These are phyloP conservation scores for Holacanthella duospinosa DNA, from an alignment of 2,888 invertebrate genomes.

Conservation along the genomic window DNA sequence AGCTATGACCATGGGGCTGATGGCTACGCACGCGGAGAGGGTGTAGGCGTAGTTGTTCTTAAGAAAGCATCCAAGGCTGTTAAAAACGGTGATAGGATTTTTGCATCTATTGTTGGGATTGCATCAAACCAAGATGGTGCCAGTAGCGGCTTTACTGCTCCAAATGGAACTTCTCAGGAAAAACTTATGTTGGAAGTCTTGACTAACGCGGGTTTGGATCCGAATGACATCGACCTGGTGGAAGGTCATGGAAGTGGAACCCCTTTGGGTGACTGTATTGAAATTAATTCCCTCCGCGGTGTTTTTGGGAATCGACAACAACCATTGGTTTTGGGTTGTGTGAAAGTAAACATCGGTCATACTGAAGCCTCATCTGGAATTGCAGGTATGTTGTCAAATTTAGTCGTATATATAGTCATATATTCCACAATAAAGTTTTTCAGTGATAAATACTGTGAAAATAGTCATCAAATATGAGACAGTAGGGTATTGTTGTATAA, in stretches of 20 bases:
- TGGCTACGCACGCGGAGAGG: slow-evolving; percentile 1
- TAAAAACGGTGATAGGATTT: not conserved
- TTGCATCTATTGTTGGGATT: not conserved
- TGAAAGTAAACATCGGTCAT: not conserved
- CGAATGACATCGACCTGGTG: not conserved
- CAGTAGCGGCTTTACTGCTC: not conserved
- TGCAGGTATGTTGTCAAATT: too few relatives aligned
- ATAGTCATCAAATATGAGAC: too few relatives aligned
- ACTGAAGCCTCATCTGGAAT: not conserved
- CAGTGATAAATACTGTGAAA: too few relatives aligned
- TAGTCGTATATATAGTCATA: too few relatives aligned
- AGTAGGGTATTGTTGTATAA: too few relatives aligned
- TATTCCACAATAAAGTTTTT: too few relatives aligned
- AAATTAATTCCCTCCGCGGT: not conserved
- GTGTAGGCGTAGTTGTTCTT: not conserved
- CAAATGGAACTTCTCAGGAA: not conserved
- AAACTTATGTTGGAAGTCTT: not conserved
- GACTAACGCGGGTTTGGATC: not conserved
- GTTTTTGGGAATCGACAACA: not conserved
- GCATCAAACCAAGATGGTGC: not conserved
- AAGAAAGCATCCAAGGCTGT: not conserved
- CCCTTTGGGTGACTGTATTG: not conserved
- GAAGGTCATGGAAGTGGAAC: not conserved
- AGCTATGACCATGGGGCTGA: not conserved
- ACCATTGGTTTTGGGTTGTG: not conserved